Conservation (phyloP, 2,113 vertebrate genomes). For the Hippocampus abdominalis region DNA sequence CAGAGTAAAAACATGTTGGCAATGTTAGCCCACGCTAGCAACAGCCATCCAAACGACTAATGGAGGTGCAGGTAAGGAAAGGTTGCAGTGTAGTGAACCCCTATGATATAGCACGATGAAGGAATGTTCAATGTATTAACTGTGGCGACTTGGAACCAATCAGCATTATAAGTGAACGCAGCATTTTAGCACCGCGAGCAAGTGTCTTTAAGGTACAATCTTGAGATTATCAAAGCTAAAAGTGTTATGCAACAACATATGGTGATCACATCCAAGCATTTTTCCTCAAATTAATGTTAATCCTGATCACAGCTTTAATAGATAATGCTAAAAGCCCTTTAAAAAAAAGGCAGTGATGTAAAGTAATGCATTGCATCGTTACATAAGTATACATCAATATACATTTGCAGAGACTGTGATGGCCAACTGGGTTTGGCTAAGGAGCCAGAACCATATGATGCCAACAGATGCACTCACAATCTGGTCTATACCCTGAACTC, state of each 20-base stretch:
- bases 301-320: slow-evolving; percentile 25
- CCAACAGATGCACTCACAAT: slow-evolving; percentile 70
- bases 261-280: slow-evolving; percentile 27
- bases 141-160: not conserved
- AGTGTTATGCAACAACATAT: slow-evolving; percentile 58
- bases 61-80: not conserved
- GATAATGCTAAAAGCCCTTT: slow-evolving; percentile 6
- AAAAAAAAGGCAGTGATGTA: not conserved
- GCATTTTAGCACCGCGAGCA: slow-evolving; percentile 8
- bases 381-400: not conserved
- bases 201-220: slow-evolving; percentile 45
- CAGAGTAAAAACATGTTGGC: slow-evolving; percentile 13
- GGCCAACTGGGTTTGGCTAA: too few relatives aligned
- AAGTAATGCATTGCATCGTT: not conserved
- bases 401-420: too few relatives aligned
- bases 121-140: not conserved
- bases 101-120: too few relatives aligned
- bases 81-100: not conserved
- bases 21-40: not conserved
- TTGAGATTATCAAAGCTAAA: slow-evolving; percentile 70
- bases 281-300: slow-evolving; percentile 34
- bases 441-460: not conserved
- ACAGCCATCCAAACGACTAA: not conserved
- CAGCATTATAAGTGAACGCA: not conserved
- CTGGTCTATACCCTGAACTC: slow-evolving; percentile 77